These are phyloP conservation scores for Syrphus vitripennis DNA, from an alignment of 2,888 invertebrate genomes.

Conservation along the genomic window DNA sequence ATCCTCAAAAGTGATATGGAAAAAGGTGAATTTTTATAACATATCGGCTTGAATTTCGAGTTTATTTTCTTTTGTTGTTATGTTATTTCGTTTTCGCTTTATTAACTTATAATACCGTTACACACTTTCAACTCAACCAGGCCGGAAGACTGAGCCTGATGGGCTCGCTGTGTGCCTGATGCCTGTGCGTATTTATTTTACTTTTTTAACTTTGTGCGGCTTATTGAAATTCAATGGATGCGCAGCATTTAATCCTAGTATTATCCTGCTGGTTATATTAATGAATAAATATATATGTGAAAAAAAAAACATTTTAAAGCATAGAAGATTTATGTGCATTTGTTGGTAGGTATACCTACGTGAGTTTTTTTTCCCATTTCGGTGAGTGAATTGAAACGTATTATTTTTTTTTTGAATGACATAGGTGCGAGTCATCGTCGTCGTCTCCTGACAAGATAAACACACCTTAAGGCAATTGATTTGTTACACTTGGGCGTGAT, in stretches of 20 bases:
- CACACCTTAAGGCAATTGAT: slow-evolving; percentile 67
- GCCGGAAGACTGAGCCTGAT: background rate
- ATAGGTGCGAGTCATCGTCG: slow-evolving; percentile 49
- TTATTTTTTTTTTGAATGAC: slow-evolving; percentile 58
- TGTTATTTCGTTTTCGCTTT: slow-evolving; percentile 38
- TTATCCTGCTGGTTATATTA: slow-evolving; percentile 53
- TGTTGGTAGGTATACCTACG: background rate
- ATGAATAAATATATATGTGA: slow-evolving; percentile 26
- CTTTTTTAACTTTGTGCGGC: slow-evolving; percentile 30
- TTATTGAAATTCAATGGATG: slow-evolving; percentile 70
- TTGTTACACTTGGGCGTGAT: slow-evolving; percentile 59
- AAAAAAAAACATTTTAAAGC: slow-evolving; percentile 55
- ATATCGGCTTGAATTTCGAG: slow-evolving; percentile 27
- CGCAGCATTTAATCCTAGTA: slow-evolving; percentile 59
- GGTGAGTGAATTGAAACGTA: slow-evolving; percentile 4
- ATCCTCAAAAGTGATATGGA: slow-evolving; percentile 37
- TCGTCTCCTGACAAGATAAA: slow-evolving; percentile 60
- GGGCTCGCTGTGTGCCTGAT: background rate
- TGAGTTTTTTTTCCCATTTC: background rate
- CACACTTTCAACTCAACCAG: slow-evolving; percentile 16
- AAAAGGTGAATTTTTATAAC: slow-evolving; percentile 45
- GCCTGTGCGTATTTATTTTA: background rate
- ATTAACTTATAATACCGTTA: slow-evolving; percentile 40
- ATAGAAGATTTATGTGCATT: slow-evolving; percentile 23
- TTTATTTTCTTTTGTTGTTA: slow-evolving; percentile 49